These are phyloP conservation scores for Mastomys natalensis DNA, from an alignment of 2,113 vertebrate genomes.

Conservation along the genomic window DNA sequence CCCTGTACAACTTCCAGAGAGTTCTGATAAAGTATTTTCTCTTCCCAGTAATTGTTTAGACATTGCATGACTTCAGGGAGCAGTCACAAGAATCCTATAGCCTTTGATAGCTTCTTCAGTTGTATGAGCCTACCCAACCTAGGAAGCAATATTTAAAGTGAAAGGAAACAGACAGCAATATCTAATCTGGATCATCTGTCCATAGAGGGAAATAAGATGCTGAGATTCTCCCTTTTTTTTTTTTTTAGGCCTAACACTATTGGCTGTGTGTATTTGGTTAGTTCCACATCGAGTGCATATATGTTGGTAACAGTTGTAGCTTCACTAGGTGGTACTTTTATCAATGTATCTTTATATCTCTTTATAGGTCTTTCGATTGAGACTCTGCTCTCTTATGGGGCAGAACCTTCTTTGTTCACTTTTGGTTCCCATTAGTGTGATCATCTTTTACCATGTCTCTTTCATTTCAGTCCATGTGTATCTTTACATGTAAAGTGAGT, in stretches of 20 bases:
- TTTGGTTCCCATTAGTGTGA: not conserved
- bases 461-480: not conserved
- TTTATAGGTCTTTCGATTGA: not conserved
- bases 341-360: not conserved
- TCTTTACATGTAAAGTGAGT: not conserved
- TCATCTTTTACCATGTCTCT: not conserved
- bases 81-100: not conserved
- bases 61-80: too few species aligned
- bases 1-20: not conserved
- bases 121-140: not conserved
- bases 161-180: not conserved
- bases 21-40: not conserved
- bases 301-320: not conserved
- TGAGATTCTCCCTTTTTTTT: not conserved
- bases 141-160: not conserved
- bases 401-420: not conserved
- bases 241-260: not conserved
- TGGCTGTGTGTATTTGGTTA: not conserved
- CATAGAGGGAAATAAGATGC: not conserved
- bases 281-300: not conserved
- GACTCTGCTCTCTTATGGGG: not conserved
- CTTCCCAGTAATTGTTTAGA: not conserved
- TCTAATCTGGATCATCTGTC: not conserved
- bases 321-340: not conserved
- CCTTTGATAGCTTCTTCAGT: not conserved